Evolutionary conservation across 2,888 invertebrate species (phyloP).

Genomic region (Plagodis pulveraria): DNA sequence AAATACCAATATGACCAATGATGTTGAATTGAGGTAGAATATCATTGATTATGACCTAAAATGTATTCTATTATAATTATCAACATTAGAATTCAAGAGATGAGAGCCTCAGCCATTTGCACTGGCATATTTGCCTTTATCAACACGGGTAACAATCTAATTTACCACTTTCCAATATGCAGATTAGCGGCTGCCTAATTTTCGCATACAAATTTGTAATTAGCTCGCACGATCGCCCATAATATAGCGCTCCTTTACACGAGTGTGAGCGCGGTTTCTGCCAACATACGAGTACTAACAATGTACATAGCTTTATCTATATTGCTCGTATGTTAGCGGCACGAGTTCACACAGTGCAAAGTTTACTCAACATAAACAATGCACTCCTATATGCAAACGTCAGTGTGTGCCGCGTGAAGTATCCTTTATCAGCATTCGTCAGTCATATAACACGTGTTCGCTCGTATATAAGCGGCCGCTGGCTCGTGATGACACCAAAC

Average conservation of each 20-base stretch:
- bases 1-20: too few relatives aligned
- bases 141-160: slow-evolving; percentile 16
- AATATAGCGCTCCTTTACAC: slow-evolving; percentile 10
- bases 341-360: slow-evolving; percentile 68
- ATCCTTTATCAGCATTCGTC: slow-evolving; percentile 52
- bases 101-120: slow-evolving; percentile 12
- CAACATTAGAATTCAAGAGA: slow-evolving; percentile 1
- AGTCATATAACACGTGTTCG: slow-evolving; percentile 36
- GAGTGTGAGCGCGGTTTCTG: slow-evolving; percentile 13
- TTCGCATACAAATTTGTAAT: slow-evolving; percentile 35
- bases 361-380: slow-evolving; percentile 53
- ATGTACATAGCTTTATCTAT: slow-evolving; percentile 4
- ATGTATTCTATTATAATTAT: too few relatives aligned
- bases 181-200: slow-evolving; percentile 27
- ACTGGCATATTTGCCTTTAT: slow-evolving; percentile 19
- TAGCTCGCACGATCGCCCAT: slow-evolving; percentile 30
- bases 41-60: too few relatives aligned
- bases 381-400: slow-evolving; percentile 33
- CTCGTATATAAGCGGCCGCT: slow-evolving; percentile 50
- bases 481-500: slow-evolving; percentile 28
- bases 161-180: slow-evolving; percentile 26
- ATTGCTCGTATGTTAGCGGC: slow-evolving; percentile 39
- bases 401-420: slow-evolving; percentile 44
- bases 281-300: background rate
- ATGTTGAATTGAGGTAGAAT: too few relatives aligned